Percentiles rank a stretch among this genome's conserved stretches.
phyloP scores from a whole-genome alignment of 1,140 invertebrate genomes.

The Trichonephila clavipes region DNA sequence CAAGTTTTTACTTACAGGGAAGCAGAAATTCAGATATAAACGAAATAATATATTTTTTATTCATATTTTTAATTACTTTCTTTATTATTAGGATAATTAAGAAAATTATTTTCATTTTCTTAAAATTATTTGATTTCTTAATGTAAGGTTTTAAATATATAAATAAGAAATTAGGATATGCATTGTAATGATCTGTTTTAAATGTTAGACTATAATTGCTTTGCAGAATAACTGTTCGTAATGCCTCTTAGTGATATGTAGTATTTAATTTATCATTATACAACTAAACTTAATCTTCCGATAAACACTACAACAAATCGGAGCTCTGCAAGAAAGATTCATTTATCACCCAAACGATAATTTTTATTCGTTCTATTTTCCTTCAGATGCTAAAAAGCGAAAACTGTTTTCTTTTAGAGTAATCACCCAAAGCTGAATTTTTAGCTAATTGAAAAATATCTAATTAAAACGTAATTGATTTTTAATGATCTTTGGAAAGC shows the following conservation, averaged over 20 bases:
- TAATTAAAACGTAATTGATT: constrained; percentile 74
- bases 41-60: too few relatives aligned
- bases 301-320: neutral
- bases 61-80: too few relatives aligned
- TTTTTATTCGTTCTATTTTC: neutral
- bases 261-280: neutral
- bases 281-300: neutral
- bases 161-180: too few relatives aligned
- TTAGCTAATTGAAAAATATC: constrained; percentile 70
- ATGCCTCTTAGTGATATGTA: neutral
- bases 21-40: too few relatives aligned
- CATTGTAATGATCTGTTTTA: too few relatives aligned
- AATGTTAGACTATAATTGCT: too few relatives aligned
- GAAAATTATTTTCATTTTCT: too few relatives aligned
- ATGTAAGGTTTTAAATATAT: too few relatives aligned
- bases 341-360: neutral
- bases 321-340: neutral
- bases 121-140: too few relatives aligned
- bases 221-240: neutral
- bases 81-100: too few relatives aligned
- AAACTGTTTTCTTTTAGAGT: constrained; percentile 11
- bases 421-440: neutral
- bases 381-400: neutral
- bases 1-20: too few relatives aligned
- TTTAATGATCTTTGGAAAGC: constrained; percentile 68